Base-by-base conservation (phyloP, 2,888 invertebrate genomes). In the Poecilus cupreus region DNA sequence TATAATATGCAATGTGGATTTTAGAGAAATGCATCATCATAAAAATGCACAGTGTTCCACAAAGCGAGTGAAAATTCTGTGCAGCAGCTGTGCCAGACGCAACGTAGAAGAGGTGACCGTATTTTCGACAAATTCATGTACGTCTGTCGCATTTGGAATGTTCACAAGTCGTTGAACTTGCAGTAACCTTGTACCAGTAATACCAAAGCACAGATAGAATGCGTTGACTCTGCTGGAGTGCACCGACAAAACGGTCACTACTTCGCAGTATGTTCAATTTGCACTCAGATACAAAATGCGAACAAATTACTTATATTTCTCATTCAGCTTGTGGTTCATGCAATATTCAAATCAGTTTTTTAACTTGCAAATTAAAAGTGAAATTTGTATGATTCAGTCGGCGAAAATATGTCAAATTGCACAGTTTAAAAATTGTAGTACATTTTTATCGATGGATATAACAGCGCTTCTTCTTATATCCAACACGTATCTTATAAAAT, bases 121-220 rank as follows among this genome's bases (percentile, higher is more conserved):
- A 76, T 76, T 76, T 76, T 76, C 20, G 57, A 20, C 11, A 76
- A 76, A 54, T 76, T 54, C 54, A 51, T 49, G 26, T 18, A 76
- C 75, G 54, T 54, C 37, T 54, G 51, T 76, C 54, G 76, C 54
- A 76, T 76, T 75, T 76, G 51, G 57, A 76, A 76, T 54, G 51
- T 51, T 57, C 22, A 37, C 20, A 75, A 75, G 75, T 75, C 75
- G 72, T 72, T 72, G 72, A 72, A 72, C 72, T 46, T 72, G 46
- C 72, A 72, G 24, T 72, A 72, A 72, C 72, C 72, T 72, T 72
- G 72, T 72, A 72, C 72, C 46, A 72, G 72, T 72, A 72, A 72
- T 32, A 72, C 72, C 22, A 72, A 72, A 46, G 43, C 72, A 72
- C 46, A 72, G 32, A 72, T 72, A 72, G 43, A 46, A 46, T 72